These are phyloP conservation scores for Tauraco hartlaubi DNA, from an alignment of 2,797 vertebrate species.

Conservation along the genomic window DNA sequence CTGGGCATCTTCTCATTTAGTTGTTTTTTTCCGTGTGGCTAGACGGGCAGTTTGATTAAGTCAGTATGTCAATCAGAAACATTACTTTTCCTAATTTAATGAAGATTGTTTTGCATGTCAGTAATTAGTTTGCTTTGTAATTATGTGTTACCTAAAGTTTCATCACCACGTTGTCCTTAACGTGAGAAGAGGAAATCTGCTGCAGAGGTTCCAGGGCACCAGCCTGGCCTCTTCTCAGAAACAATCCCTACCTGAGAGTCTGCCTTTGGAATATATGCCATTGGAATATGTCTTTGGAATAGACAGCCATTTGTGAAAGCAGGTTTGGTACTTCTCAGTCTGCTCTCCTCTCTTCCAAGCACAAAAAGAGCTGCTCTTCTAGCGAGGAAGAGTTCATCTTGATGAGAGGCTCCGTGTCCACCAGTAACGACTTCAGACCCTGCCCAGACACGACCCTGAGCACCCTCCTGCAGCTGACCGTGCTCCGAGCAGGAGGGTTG, in stretches of 20 bases:
- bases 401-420: background rate
- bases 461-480: background rate
- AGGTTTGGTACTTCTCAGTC: background rate
- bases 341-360: background rate
- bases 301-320: background rate
- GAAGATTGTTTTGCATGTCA: background rate
- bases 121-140: background rate
- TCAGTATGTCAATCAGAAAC: background rate
- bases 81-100: background rate
- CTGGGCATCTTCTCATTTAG: background rate
- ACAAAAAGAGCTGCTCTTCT: background rate
- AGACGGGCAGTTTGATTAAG: background rate
- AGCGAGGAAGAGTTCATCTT: background rate
- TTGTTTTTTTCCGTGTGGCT: too few relatives aligned
- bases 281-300: too few relatives aligned
- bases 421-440: background rate
- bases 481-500: background rate
- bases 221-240: background rate
- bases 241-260: background rate
- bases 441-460: fast-evolving
- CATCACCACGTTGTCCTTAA: background rate
- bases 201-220: background rate
- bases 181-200: too few relatives aligned
- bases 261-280: fast-evolving
- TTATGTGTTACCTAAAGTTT: background rate